These are phyloP conservation scores for Gonocerus acuteangulatus DNA, from an alignment of 2,888 invertebrate genomes.

Conservation along the genomic window DNA sequence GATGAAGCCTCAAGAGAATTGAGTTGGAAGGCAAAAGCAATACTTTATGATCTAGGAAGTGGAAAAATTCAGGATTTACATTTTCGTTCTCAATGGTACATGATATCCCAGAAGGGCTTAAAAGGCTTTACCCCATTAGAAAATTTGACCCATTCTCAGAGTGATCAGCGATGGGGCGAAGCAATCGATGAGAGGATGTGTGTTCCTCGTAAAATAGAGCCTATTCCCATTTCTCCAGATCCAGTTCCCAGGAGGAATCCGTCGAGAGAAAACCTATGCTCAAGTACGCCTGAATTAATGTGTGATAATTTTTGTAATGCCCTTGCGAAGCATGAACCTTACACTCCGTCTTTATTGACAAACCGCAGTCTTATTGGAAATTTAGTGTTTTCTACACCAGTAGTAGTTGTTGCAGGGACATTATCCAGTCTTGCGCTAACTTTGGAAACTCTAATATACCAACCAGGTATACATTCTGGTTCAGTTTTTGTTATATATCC, in stretches of 20 bases:
- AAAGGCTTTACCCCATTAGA: conserved; percentile 48
- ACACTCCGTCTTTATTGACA: conserved; percentile 39
- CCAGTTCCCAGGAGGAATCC: conserved; percentile 44
- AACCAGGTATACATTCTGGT: conserved; percentile 47
- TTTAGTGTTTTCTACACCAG: conserved; percentile 39
- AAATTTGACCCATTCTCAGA: conserved; percentile 41
- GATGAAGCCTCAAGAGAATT: conserved; percentile 52
- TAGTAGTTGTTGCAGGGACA: conserved; percentile 39
- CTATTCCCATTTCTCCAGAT: conserved; percentile 42
- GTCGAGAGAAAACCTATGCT: conserved; percentile 44
- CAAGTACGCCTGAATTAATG: conserved; percentile 32
- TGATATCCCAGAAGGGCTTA: conserved; percentile 49
- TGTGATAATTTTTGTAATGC: conserved; percentile 36
- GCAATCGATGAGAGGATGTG: conserved; percentile 45
- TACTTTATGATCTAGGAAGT: conserved; percentile 49
- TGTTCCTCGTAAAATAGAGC: conserved; percentile 44
- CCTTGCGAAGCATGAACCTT: conserved; percentile 35
- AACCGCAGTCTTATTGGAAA: conserved; percentile 40
- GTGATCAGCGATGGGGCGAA: conserved; percentile 40
- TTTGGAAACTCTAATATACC: conserved; percentile 45
- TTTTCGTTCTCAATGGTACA: conserved; percentile 50
- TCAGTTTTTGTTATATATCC: conserved; percentile 41
- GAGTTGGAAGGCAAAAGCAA: conserved; percentile 46
- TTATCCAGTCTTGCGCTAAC: conserved; percentile 34
- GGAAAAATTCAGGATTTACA: conserved; percentile 49